These are phyloP conservation scores for Hippocampus abdominalis DNA, from an alignment of 2,113 vertebrate genomes.

Conservation along the genomic window DNA sequence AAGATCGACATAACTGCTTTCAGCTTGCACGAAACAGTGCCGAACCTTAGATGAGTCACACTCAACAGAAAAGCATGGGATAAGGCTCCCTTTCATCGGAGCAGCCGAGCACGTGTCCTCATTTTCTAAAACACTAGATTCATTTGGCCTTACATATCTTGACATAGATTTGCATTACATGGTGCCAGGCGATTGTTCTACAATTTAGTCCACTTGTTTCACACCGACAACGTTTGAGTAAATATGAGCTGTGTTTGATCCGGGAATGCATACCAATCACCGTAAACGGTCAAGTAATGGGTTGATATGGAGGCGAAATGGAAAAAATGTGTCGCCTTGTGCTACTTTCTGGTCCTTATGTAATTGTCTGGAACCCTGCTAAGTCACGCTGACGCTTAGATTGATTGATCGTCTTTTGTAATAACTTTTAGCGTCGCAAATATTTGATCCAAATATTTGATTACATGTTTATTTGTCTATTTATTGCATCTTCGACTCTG, in stretches of 20 bases:
- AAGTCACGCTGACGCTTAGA: background rate
- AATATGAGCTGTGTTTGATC: background rate
- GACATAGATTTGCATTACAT: slow-evolving; percentile 7
- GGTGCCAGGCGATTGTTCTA: background rate
- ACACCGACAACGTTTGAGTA: background rate
- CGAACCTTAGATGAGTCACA: slow-evolving; percentile 22
- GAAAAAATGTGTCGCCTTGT: background rate
- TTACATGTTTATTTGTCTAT: background rate
- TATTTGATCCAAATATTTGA: background rate
- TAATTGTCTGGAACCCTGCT: slow-evolving; percentile 34
- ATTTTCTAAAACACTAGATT: slow-evolving; percentile 11
- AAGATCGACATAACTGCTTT: background rate
- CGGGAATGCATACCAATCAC: background rate
- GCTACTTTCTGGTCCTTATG: slow-evolving; percentile 38
- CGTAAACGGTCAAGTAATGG: background rate
- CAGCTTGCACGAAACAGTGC: slow-evolving; percentile 16
- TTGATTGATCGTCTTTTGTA: background rate
- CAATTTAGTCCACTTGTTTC: background rate
- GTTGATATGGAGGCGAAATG: background rate
- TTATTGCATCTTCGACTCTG: background rate
- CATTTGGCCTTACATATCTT: slow-evolving; percentile 9
- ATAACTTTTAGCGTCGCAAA: background rate
- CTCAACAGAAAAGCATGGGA: slow-evolving; percentile 10
- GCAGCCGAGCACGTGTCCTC: slow-evolving; percentile 12
- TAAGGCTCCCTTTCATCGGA: slow-evolving; percentile 13